Base-by-base conservation (phyloP, 1,140 invertebrate species). In the Lordiphosa clarofinis region DNA sequence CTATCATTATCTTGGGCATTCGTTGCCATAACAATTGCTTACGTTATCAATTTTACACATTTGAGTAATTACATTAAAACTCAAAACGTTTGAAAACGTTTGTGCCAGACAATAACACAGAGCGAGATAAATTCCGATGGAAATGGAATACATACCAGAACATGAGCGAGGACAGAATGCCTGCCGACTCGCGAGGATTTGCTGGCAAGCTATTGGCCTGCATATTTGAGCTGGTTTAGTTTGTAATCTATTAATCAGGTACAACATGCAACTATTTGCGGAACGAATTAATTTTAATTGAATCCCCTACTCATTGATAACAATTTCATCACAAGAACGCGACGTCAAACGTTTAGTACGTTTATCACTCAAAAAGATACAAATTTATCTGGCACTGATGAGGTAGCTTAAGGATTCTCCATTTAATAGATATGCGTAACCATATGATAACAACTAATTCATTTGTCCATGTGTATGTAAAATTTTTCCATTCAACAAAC, bases 151-250 rank as follows among this genome's bases (percentile, higher is more conserved):
- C 78, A 56, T 70, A 84, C 78, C 78, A 84, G 54, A 84, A 84
- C 78, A 84, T 84, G 8, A 84, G 38, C 5, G 79, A 37, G 13
- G 78, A 84, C 15, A 86, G 31, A 37, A 68, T 61, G 44, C 50
- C 68, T n/a, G 78, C 79, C 38, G 39, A 66, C 47, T 86, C 73
- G 19, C 78, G 73, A 5, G 78, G 78, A 71, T 84, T 84, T 6
- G 55, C 55, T 19, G 73, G 52, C 65, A 84, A 46, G 31, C 70
- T 86, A 12, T 78, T 72, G 28, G 46, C 69, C 67, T 69, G 40
- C 67, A 81, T 50, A 37, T 56, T 68, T 52, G 24, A 21, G 15
- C 10, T 8, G 1, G 7, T 43, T 48, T 52, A 42, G 28, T 36
- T 13, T n/a, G 10, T 36, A 49, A 49, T 10, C 13, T 21, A 37